Evolutionary conservation across 2,797 vertebrate species (phyloP).

Genomic region (Sebastolobus alascanus): DNA sequence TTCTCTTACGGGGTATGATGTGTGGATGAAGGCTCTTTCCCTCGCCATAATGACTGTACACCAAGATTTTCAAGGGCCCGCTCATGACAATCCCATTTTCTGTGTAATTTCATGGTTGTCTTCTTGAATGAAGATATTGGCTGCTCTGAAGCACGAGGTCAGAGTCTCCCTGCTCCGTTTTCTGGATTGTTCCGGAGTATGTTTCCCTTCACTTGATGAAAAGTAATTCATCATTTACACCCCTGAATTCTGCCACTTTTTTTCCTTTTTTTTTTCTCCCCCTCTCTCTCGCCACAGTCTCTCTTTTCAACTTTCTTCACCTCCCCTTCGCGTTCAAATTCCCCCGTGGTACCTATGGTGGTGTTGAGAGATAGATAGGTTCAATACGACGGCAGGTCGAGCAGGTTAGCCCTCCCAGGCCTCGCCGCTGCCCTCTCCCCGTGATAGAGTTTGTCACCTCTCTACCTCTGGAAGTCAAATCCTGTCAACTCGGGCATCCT

Average conservation of each 20-base stretch:
- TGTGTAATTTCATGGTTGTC: slow-evolving; percentile 99
- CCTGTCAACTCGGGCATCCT: slow-evolving; percentile 95
- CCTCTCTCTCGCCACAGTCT: slow-evolving; percentile 9
- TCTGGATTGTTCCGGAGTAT: slow-evolving; percentile 99
- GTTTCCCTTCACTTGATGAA: slow-evolving; percentile 96
- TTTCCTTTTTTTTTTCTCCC: slow-evolving; percentile 47
- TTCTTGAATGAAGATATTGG: slow-evolving; percentile 99
- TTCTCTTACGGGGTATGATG: slow-evolving; percentile 96
- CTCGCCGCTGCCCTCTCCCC: slow-evolving; percentile 65
- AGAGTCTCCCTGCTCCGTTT: slow-evolving; percentile 97
- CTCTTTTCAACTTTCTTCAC: slow-evolving; percentile 77
- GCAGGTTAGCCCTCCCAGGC: slow-evolving; percentile 93
- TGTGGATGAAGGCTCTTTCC: slow-evolving; percentile 98
- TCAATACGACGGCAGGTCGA: slow-evolving; percentile 90
- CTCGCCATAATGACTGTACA: slow-evolving; percentile 99
- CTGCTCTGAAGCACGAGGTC: slow-evolving; percentile 99
- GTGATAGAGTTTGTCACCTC: slow-evolving; percentile 99
- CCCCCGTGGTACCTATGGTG: slow-evolving; percentile 82
- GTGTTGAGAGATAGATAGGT: slow-evolving; percentile 96
- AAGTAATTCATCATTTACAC: slow-evolving; percentile 99
- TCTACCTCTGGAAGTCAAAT: slow-evolving; percentile 97
- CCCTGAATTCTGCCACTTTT: slow-evolving; percentile 98
- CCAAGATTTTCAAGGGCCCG: slow-evolving; percentile 99
- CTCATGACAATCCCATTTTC: slow-evolving; percentile 99
- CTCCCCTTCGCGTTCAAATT: slow-evolving; percentile 81